Conservation (phyloP, 2,888 invertebrate genomes). For the Ditylenchus weischeri region DNA sequence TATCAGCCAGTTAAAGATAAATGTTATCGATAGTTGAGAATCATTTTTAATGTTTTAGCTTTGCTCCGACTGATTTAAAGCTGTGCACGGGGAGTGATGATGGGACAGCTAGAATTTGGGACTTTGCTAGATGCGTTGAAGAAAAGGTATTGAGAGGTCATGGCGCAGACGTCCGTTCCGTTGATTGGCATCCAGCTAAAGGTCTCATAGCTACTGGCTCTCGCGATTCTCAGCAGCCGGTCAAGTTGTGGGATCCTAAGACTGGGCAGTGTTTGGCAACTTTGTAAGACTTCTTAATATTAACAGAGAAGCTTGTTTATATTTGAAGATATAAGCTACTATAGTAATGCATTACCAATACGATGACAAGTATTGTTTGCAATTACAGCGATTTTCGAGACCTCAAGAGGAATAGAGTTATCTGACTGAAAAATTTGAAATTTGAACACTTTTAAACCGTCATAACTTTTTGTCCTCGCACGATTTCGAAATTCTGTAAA, state of each 20-base stretch:
- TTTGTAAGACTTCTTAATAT: slow-evolving; percentile 66
- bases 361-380: too few relatives aligned
- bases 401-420: too few relatives aligned
- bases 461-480: too few relatives aligned
- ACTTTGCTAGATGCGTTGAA: slow-evolving; percentile 87
- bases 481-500: too few relatives aligned
- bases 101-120: slow-evolving; percentile 96
- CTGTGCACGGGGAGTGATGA: slow-evolving; percentile 99
- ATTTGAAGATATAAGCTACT: background rate
- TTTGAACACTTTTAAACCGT: too few relatives aligned
- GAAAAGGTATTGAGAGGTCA: slow-evolving; percentile 75
- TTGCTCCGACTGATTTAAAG: slow-evolving; percentile 96
- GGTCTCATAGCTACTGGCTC: slow-evolving; percentile 91
- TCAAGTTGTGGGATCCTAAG: slow-evolving; percentile 98
- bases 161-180: slow-evolving; percentile 65
- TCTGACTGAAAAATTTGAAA: too few relatives aligned
- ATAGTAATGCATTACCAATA: background rate
- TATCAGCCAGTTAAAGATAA: too few relatives aligned
- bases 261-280: slow-evolving; percentile 90
- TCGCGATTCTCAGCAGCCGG: slow-evolving; percentile 98
- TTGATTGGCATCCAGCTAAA: slow-evolving; percentile 99
- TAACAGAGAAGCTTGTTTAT: too few relatives aligned
- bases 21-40: background rate
- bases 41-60: slow-evolving; percentile 67
- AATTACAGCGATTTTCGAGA: too few relatives aligned